Base-by-base conservation (phyloP, 2,888 invertebrate genomes). In the Melieria picta region DNA sequence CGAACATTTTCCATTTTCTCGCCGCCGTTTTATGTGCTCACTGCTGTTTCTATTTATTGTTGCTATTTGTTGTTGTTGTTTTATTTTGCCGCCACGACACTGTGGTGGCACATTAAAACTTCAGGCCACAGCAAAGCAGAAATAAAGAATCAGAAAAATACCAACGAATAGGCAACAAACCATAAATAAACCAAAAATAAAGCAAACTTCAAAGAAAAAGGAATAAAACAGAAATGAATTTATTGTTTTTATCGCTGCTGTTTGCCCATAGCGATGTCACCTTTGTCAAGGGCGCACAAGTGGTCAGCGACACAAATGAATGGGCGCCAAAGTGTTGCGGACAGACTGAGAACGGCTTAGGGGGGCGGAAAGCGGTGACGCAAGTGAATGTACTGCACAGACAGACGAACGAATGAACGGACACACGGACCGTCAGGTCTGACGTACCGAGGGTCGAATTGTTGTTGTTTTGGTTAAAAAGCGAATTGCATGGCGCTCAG, bases 261-360 rank as follows among this genome's bases (percentile, higher is more conserved):
- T 69, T 69, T 69, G 47, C 56, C 55, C 42, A 13, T 56, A 69
- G 69, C 62, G 62, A 69, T 69, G 69, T 69, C 69, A 69, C 69
- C 69, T 69, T 69, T 69, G 69, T 62, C 69, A 69, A 69, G 69
- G 69, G 62, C 69, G 62, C 42, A 47, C 56, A 69, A 67, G 67
- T 67, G 67, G 67, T 67, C 69, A 69, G 62, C 46, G 63, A 63
- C 69, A 69, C 62, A 30, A 56, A 16, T 52, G 55, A 69, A 55
- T 62, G 42, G 42, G 56, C 48, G 48, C 42, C 57, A 47, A 69
- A 61, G 57, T 56, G 56, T 13, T n/a, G 7, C 52, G 5, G 13
- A 13, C n/a, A 30, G 16, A 58, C 16, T 30, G 30, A 30, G 30
- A 1, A 30, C 30, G 30, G 30, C 30, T 30, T 30, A 30, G 30